Percentiles rank a stretch among this genome's conserved stretches.
phyloP scores from a whole-genome alignment of 2,797 vertebrate species.

The Nannoperca australis region DNA sequence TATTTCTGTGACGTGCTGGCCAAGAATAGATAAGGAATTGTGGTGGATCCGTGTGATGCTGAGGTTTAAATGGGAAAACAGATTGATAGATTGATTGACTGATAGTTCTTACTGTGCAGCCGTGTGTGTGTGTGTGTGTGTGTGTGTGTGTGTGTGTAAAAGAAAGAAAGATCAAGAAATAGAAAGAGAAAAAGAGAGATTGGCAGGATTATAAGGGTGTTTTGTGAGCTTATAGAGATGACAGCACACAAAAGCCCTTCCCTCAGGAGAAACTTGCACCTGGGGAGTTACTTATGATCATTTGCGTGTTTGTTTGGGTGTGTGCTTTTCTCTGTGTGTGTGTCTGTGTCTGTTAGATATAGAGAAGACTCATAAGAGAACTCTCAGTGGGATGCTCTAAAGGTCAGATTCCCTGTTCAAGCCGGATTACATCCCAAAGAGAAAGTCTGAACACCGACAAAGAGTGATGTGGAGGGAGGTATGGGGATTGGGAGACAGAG shows the following conservation, averaged over 20 bases:
- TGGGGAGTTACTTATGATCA: constrained; percentile 65
- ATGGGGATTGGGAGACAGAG: constrained; percentile 68
- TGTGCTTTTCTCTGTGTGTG: constrained; percentile 27
- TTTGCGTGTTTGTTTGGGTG: constrained; percentile 48
- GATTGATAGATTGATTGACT: not conserved
- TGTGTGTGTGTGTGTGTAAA: constrained; percentile 13
- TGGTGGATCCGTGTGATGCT: constrained; percentile 4
- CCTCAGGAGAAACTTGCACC: constrained; percentile 80
- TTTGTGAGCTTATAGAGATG: constrained; percentile 78
- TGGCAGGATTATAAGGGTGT: constrained; percentile 78
- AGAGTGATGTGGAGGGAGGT: constrained; percentile 67
- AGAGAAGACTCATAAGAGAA: constrained; percentile 50
- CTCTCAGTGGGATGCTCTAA: constrained; percentile 55
- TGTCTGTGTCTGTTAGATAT: constrained; percentile 24
- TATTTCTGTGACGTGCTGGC: constrained; percentile 21
- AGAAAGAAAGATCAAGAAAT: constrained; percentile 45
- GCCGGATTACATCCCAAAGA: constrained; percentile 75
- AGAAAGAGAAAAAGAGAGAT: constrained; percentile 40
- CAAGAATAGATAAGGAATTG: constrained; percentile 1
- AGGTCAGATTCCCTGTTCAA: constrained; percentile 67
- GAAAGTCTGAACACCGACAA: constrained; percentile 75
- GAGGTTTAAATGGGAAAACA: constrained; percentile 11
- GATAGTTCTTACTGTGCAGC: constrained; percentile 13
- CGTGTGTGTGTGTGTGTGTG: not conserved
- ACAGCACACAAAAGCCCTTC: constrained; percentile 77